Evolutionary conservation across 2,113 vertebrate species (phyloP), one percentile per base, ranked within the genome.

Genomic region (Ibidorhyncha struthersii): DNA sequence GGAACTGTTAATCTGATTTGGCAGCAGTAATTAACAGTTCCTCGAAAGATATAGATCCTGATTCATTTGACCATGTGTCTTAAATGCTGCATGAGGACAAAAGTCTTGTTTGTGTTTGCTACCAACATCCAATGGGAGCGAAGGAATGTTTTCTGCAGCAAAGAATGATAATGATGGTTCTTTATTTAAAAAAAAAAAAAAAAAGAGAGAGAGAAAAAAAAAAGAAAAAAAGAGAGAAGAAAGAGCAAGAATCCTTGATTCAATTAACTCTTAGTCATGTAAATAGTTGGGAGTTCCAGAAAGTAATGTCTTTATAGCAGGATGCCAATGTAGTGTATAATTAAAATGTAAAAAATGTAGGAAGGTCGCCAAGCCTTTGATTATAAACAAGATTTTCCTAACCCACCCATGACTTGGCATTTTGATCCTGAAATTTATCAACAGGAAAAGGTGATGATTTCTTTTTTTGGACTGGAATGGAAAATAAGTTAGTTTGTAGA

Each of bases 261-360:
- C 92, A 97, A 98, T 98, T 97, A 97, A 94, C 34, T 73, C 83
- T 98, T 97, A 98, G 90, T 98, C 97, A 97, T 98, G 90, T 97
- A 96, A 97, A 92, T 89, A 94, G 61, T 27, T 61, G 84, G 8
- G 49, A 91, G 76, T 92, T 96, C 95, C 95, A 97, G 94, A 96
- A 96, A 97, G 92, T 27, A 94, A 84, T 93, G 89, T 85, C 92
- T 94, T 97, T 98, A 74, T 95, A 98, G 96, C 65, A 95, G 89
- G 65, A 95, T 93, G 93, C 88, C 96, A 92, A 61, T 30, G 69
- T 52, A 93, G 89, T 66, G 59, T 73, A 96, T 62, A 98, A 97
- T 97, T 96, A 97, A 98, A 97, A 96, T 94, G 95, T 94, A 95
- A 95, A 96, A 98, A 94, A 97, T 95, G 71, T 63, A 93, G 89